A percentile compares a stretch with the other conserved stretches of the same genome.
Evolutionary conservation across 2,888 invertebrate species (phyloP).

Genomic region (Chloroclysta siterata): DNA sequence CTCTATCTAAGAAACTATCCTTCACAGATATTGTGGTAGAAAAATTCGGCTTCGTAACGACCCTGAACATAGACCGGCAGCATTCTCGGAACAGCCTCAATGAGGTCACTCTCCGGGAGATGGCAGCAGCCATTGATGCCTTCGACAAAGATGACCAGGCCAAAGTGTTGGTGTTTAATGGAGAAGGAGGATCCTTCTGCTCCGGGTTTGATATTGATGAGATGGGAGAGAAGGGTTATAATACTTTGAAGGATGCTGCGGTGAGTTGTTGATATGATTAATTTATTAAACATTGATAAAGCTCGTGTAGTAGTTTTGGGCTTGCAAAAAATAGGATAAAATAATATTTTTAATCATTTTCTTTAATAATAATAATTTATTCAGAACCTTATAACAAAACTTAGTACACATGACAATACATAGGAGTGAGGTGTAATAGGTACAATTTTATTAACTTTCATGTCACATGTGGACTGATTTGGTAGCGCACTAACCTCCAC

Average conservation of each 20-base stretch:
- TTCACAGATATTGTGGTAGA: conserved; percentile 81
- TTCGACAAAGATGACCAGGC: conserved; percentile 92
- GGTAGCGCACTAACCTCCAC: too few species aligned
- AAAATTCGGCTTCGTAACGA: conserved; percentile 87
- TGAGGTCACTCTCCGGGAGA: conserved; percentile 86
- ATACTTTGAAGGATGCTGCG: conserved; percentile 68
- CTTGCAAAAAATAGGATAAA: too few species aligned
- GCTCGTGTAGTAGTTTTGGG: too few species aligned
- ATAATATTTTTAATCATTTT: too few species aligned
- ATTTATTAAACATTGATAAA: too few species aligned
- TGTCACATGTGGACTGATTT: too few species aligned
- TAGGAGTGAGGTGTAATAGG: too few species aligned
- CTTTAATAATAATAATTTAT: too few species aligned
- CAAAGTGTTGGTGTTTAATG: conserved; percentile 92
- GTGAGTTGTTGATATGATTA: conserved; percentile 54
- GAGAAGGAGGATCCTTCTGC: conserved; percentile 97
- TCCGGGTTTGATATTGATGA: conserved; percentile 95
- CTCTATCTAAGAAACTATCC: neutral
- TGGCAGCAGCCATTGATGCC: conserved; percentile 89
- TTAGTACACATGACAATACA: too few species aligned
- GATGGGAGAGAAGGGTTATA: conserved; percentile 80
- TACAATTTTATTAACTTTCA: too few species aligned
- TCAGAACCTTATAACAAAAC: too few species aligned
- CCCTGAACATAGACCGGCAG: conserved; percentile 95
- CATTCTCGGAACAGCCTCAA: conserved; percentile 93